Conservation (phyloP, 2,113 vertebrate genomes). For the Leuciscus idus region DNA sequence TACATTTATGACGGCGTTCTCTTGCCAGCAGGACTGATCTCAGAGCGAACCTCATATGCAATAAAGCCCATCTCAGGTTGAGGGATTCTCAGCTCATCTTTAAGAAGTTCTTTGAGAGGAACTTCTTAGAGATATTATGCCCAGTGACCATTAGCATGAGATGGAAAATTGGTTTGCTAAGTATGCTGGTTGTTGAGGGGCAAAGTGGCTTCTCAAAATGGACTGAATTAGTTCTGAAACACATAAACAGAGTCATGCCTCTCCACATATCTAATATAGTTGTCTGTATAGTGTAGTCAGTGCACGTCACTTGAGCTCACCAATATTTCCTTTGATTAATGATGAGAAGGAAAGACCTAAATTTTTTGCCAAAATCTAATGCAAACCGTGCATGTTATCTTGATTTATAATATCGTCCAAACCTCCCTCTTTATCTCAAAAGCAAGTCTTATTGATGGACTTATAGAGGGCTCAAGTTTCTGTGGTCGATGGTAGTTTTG, state of each 20-base stretch:
- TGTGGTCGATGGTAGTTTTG: not conserved
- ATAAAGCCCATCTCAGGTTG: conserved; percentile 50
- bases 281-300: not conserved
- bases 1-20: conserved; percentile 44
- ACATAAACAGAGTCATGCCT: not conserved
- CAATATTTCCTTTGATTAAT: conserved; percentile 44
- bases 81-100: conserved; percentile 34
- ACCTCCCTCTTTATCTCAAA: conserved; percentile 34
- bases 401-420: conserved; percentile 40
- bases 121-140: not conserved
- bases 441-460: conserved; percentile 22
- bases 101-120: conserved; percentile 42
- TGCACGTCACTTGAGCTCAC: not conserved
- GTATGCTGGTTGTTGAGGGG: not conserved
- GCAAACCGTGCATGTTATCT: conserved; percentile 19
- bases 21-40: conserved; percentile 48
- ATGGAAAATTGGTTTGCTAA: conserved; percentile 9
- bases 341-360: conserved; percentile 24
- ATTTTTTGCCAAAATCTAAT: conserved; percentile 38
- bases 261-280: not conserved
- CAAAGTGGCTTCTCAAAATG: not conserved
- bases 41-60: conserved; percentile 40
- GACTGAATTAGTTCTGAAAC: not conserved
- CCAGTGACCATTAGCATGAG: conserved; percentile 10
- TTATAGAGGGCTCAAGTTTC: conserved; percentile 5